Evolutionary conservation across 2,797 vertebrate genomes (phyloP), one percentile per base, ranked within the genome.

Genomic region (Rhinichthys osculus): DNA sequence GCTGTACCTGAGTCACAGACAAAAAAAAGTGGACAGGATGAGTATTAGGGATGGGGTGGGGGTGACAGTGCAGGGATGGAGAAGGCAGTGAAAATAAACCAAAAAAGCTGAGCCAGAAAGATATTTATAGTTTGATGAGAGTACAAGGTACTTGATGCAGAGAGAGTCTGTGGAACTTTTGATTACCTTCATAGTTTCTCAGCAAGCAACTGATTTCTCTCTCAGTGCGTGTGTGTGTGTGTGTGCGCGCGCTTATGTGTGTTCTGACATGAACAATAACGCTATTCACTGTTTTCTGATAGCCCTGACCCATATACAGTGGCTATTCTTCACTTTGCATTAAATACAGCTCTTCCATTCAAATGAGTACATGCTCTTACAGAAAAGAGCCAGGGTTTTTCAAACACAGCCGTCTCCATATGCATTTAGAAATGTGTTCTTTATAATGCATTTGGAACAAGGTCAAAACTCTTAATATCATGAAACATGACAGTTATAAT

Each of bases 231-330:
- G 21, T 78, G 83, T 62, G 78, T 62, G 70, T 87, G 50, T 35
- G 50, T 77, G 71, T 77, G 77, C 77, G 62, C 14, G 38, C 74
- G 54, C 71, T 44, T 62, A 16, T 70, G 44, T 82, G 74, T 33
- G 79, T 79, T 44, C 50, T 72, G 69, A 50, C 50, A 23, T 35
- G 70, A 77, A 71, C 87, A 86, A 86, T 77, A 81, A 69, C 9
- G 21, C 70, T 81, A 84, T 88, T 70, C 87, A 78, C 77, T 84
- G 52, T 78, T 85, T 79, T 81, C 90, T 90, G 83, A 91, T 88
- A 90, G 88, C 87, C 83, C 86, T 93, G 92, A 93, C 94, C 92
- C 92, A 91, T 91, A 93, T 92, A 89, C 87, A 89, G 80, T 86
- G 87, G 84, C 92, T 88, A 90, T 93, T 93, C 91, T 85, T 87